A percentile compares a stretch with the other conserved stretches of the same genome.
phyloP scores from a whole-genome alignment of 2,888 invertebrate species.

The Carabus problematicus region DNA sequence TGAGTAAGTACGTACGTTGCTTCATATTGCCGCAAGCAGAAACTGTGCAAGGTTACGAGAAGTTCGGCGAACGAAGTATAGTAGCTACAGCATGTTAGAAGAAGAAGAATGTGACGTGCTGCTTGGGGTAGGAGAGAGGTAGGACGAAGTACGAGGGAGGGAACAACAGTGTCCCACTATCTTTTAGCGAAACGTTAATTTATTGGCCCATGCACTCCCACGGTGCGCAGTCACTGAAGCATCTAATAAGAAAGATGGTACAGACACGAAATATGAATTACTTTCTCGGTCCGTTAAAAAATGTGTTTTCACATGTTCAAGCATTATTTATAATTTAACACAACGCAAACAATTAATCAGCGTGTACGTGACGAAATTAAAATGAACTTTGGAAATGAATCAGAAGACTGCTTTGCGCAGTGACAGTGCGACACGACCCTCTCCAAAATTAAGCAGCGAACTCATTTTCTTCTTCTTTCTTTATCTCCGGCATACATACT shows the following conservation, averaged over 20 bases:
- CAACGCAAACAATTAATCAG: constrained; percentile 50
- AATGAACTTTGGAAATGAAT: constrained; percentile 45
- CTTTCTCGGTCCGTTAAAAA: constrained; percentile 46
- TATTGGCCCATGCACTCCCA: constrained; percentile 45
- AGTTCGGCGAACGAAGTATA: no score
- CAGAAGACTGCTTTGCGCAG: neutral
- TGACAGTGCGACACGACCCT: neutral
- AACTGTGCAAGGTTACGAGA: no score
- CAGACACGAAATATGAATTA: constrained; percentile 46
- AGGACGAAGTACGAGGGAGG: constrained; percentile 14
- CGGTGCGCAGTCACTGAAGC: constrained; percentile 45
- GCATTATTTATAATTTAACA: constrained; percentile 49
- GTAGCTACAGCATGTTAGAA: no score
- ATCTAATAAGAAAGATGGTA: constrained; percentile 47
- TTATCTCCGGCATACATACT: neutral
- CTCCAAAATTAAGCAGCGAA: neutral
- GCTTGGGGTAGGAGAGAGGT: constrained; percentile 8
- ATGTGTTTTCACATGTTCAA: constrained; percentile 41
- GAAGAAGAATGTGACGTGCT: constrained; percentile 6
- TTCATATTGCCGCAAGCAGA: neutral
- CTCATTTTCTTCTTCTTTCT: constrained; percentile 14
- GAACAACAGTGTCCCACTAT: constrained; percentile 41
- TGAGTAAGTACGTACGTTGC: constrained; percentile 2
- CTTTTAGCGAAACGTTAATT: constrained; percentile 45
- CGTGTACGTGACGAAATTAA: constrained; percentile 49